phyloP scores from a whole-genome alignment of 2,113 vertebrate species.

The Mixornis gularis region DNA sequence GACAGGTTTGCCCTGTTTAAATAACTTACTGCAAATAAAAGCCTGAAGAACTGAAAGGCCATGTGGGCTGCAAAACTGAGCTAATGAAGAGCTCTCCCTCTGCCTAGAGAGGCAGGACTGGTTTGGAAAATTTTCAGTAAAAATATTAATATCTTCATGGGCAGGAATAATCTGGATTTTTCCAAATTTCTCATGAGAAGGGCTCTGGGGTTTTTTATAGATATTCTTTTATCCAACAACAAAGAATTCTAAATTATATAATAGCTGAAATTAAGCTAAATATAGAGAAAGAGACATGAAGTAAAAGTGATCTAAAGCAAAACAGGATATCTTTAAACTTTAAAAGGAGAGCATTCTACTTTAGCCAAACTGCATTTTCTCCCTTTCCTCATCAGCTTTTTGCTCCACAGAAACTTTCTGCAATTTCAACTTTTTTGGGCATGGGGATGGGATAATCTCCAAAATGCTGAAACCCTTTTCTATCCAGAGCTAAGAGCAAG shows the following conservation, averaged over 20 bases:
- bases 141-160: constrained; percentile 53
- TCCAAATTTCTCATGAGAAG: constrained; percentile 39
- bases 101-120: neutral
- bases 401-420: neutral
- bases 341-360: constrained; percentile 23
- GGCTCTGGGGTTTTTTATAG: constrained; percentile 6
- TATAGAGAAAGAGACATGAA: constrained; percentile 26
- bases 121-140: constrained; percentile 46
- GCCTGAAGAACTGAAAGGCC: neutral
- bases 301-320: constrained; percentile 14
- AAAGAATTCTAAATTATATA: constrained; percentile 45
- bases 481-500: neutral
- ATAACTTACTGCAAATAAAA: neutral
- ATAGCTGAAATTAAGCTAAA: constrained; percentile 45
- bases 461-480: neutral
- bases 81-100: neutral
- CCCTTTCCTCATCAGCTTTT: neutral
- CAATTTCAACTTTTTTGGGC: neutral
- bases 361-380: neutral
- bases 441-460: neutral
- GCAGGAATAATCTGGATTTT: constrained; percentile 44
- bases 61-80: neutral
- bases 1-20: neutral
- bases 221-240: constrained; percentile 45
- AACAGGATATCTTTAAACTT: constrained; percentile 22